phyloP scores from a whole-genome alignment of 2,888 invertebrate genomes.

The Plagodis dolabraria region DNA sequence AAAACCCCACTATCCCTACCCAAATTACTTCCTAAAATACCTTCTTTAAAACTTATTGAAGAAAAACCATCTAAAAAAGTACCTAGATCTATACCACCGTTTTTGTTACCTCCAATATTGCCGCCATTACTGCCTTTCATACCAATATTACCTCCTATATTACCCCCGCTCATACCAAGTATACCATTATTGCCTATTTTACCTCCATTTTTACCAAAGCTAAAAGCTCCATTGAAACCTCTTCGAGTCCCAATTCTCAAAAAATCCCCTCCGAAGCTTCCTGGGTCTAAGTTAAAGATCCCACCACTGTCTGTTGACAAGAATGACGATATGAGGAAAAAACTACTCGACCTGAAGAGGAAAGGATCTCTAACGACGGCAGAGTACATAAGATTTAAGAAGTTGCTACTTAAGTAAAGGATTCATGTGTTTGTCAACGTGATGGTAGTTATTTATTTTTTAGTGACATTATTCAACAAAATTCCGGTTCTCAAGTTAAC shows the following conservation, averaged over 20 bases:
- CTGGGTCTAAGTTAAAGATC: slow-evolving; percentile 45
- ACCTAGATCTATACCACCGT: slow-evolving; percentile 35
- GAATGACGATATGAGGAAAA: slow-evolving; percentile 43
- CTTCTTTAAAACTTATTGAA: slow-evolving; percentile 29
- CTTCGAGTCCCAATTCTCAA: slow-evolving; percentile 49
- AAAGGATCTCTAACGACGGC: slow-evolving; percentile 55
- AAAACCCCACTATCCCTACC: slow-evolving; percentile 35
- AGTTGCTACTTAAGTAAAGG: slow-evolving; percentile 45
- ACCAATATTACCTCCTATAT: slow-evolving; percentile 37
- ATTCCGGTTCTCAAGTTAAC: no score
- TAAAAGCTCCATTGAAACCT: slow-evolving; percentile 42
- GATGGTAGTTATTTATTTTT: no score
- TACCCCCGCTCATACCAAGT: slow-evolving; percentile 40
- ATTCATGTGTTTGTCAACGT: no score
- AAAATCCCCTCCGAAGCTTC: slow-evolving; percentile 43
- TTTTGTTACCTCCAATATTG: slow-evolving; percentile 28
- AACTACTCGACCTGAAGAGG: slow-evolving; percentile 54
- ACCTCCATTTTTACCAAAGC: slow-evolving; percentile 35
- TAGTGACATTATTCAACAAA: no score
- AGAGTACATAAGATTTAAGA: slow-evolving; percentile 58
- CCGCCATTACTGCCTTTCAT: slow-evolving; percentile 37
- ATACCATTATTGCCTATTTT: slow-evolving; percentile 39
- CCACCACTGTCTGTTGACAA: slow-evolving; percentile 34
- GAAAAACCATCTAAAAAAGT: slow-evolving; percentile 32
- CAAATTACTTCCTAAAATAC: slow-evolving; percentile 43